phyloP scores from a whole-genome alignment of 2,888 invertebrate species.

The Trissolcus japonicus region DNA sequence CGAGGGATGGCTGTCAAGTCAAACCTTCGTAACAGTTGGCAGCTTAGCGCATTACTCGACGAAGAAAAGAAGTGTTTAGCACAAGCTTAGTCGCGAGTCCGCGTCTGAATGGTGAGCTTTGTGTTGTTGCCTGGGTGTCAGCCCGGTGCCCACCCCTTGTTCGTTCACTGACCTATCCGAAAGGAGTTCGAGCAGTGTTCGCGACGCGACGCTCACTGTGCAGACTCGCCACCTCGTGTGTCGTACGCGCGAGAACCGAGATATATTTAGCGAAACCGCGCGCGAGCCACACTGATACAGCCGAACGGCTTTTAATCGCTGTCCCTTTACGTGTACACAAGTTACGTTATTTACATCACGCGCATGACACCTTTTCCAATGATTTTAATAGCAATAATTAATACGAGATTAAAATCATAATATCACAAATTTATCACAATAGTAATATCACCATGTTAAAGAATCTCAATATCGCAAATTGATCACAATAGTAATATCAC shows the following conservation, averaged over 20 bases:
- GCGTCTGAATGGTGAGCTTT: slow-evolving; percentile 28
- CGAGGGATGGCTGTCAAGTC: slow-evolving; percentile 13
- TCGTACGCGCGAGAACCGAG: slow-evolving; percentile 30
- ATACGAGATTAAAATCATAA: no score
- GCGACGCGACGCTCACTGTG: slow-evolving; percentile 52
- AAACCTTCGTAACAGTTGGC: slow-evolving; percentile 12
- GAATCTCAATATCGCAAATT: no score
- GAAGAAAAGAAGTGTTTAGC: slow-evolving; percentile 27
- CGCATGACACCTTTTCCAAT: slow-evolving; percentile 36
- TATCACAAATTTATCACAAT: no score
- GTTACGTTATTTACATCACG: slow-evolving; percentile 33
- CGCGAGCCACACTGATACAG: slow-evolving; percentile 38
- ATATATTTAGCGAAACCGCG: slow-evolving; percentile 55
- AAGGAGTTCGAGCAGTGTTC: slow-evolving; percentile 44
- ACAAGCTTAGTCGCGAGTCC: slow-evolving; percentile 18
- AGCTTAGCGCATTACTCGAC: slow-evolving; percentile 10
- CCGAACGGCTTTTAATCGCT: slow-evolving; percentile 45
- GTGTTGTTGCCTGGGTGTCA: not conserved
- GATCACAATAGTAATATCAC: no score
- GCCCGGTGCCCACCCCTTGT: slow-evolving; percentile 34
- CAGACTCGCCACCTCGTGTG: slow-evolving; percentile 26
- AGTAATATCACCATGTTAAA: no score
- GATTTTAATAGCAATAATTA: not conserved
- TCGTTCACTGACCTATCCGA: slow-evolving; percentile 57
- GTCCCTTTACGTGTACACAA: slow-evolving; percentile 8